A percentile compares a stretch with the other conserved stretches of the same genome.
phyloP scores from a whole-genome alignment of 2,888 invertebrate genomes.

The Pammene fasciana region DNA sequence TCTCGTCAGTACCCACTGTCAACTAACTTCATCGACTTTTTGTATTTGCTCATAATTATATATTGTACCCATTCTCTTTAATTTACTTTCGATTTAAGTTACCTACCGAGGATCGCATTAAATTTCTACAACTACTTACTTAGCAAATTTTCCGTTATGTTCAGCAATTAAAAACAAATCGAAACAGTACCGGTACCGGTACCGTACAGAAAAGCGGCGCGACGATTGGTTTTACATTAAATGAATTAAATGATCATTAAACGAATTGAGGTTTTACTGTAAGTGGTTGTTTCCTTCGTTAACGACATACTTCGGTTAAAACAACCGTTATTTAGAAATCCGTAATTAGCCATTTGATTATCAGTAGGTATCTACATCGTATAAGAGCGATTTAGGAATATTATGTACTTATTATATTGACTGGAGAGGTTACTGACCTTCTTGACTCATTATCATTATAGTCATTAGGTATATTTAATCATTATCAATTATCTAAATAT shows the following conservation, averaged over 20 bases:
- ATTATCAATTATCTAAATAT: too few relatives aligned
- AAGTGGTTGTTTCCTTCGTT: conserved; percentile 12
- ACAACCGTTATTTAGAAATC: conserved; percentile 14
- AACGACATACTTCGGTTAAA: conserved; percentile 17
- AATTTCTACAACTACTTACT: too few relatives aligned
- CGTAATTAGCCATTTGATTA: conserved; percentile 1
- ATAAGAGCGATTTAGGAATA: not conserved
- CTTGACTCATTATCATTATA: not conserved
- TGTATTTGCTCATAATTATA: too few relatives aligned
- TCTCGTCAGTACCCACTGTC: too few relatives aligned
- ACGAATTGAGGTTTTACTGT: conserved; percentile 12
- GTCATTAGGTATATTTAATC: too few relatives aligned
- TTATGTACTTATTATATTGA: not conserved
- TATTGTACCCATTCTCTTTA: too few relatives aligned
- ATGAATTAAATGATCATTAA: conserved; percentile 14
- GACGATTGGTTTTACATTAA: conserved; percentile 19
- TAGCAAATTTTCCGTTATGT: conserved; percentile 16
- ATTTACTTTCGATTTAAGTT: too few relatives aligned
- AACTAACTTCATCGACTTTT: too few relatives aligned
- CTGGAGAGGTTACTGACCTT: not conserved
- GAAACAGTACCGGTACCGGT: conserved; percentile 8
- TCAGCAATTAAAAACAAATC: conserved; percentile 21
- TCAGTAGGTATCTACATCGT: not conserved
- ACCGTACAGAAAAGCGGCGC: conserved; percentile 6
- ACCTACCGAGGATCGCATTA: too few relatives aligned